Conservation (phyloP, 92 coral and sea anemone species). For the Umimayanthus chanpuru region DNA sequence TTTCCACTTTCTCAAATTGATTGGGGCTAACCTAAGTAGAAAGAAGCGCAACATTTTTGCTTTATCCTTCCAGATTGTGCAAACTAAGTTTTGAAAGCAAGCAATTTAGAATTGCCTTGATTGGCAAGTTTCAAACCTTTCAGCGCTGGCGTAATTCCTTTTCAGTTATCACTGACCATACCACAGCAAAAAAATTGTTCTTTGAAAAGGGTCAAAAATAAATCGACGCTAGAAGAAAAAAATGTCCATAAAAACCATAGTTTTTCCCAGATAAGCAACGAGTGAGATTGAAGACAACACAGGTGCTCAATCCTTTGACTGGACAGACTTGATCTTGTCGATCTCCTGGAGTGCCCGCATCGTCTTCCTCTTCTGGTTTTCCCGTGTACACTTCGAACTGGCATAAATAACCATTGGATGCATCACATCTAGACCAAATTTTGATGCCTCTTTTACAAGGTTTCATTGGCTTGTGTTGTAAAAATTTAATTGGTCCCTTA, state of each 20-base stretch:
- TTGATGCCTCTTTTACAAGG: constrained; percentile 14
- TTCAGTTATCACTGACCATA: constrained; percentile 15
- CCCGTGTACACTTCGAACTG: constrained; percentile 37
- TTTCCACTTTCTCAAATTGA: constrained; percentile 13
- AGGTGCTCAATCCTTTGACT: constrained; percentile 21
- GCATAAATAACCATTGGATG: constrained; percentile 48
- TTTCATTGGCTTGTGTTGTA: constrained; percentile 19
- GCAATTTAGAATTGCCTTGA: constrained; percentile 21
- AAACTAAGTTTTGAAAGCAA: constrained; percentile 29
- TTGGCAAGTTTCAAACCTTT: constrained; percentile 16
- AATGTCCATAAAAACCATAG: constrained; percentile 39
- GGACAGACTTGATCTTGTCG: constrained; percentile 5
- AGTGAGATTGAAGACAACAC: constrained; percentile 35
- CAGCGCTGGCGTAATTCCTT: constrained; percentile 19
- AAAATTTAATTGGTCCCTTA: neutral
- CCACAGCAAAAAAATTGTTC: constrained; percentile 21
- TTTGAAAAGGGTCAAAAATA: constrained; percentile 17
- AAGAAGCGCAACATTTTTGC: constrained; percentile 37
- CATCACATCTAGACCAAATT: constrained; percentile 21
- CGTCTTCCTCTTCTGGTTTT: constrained; percentile 34
- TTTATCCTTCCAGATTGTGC: constrained; percentile 33
- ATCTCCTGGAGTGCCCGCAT: constrained; percentile 18
- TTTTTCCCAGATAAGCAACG: constrained; percentile 16
- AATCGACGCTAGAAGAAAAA: constrained; percentile 27
- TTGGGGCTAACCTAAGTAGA: neutral